These are phyloP conservation scores for Callionymus lyra DNA, from an alignment of 2,113 vertebrate species.

Conservation along the genomic window DNA sequence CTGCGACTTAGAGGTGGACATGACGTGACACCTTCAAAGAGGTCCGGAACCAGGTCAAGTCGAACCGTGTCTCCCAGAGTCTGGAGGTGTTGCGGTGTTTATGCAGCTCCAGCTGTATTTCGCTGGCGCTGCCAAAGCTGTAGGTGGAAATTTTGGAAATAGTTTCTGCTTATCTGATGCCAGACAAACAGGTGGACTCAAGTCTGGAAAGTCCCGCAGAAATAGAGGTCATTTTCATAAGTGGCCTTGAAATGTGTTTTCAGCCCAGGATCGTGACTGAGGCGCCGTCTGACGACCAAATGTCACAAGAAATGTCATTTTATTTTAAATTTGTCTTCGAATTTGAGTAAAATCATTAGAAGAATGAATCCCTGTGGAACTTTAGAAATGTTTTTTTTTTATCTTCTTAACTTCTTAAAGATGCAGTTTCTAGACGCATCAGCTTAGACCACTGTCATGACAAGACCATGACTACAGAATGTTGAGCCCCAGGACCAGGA, in stretches of 20 bases:
- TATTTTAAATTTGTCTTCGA: too few relatives aligned
- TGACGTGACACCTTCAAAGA: slow-evolving; percentile 25
- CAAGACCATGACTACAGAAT: too few relatives aligned
- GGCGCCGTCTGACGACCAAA: neutral
- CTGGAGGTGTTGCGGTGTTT: too few relatives aligned
- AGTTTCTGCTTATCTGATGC: slow-evolving; percentile 30
- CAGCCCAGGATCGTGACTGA: too few relatives aligned
- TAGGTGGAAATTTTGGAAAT: slow-evolving; percentile 45
- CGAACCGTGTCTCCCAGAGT: slow-evolving; percentile 55
- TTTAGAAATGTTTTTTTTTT: too few relatives aligned
- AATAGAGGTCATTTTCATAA: slow-evolving; percentile 25
- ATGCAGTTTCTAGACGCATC: too few relatives aligned
- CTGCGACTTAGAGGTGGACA: neutral
- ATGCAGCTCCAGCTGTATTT: slow-evolving; percentile 40
- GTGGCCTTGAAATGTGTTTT: slow-evolving; percentile 6
- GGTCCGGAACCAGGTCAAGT: slow-evolving; percentile 53
- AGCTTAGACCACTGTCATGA: too few relatives aligned
- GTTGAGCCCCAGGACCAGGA: too few relatives aligned
- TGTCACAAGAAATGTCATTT: neutral
- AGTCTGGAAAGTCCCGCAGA: slow-evolving; percentile 47
- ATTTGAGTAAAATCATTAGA: too few relatives aligned
- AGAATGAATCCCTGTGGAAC: too few relatives aligned
- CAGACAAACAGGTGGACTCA: slow-evolving; percentile 62
- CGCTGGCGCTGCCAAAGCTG: slow-evolving; percentile 41
- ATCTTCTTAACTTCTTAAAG: too few relatives aligned